These are phyloP conservation scores for Cheiracanthium punctorium DNA, from an alignment of 2,888 invertebrate genomes.

Conservation along the genomic window DNA sequence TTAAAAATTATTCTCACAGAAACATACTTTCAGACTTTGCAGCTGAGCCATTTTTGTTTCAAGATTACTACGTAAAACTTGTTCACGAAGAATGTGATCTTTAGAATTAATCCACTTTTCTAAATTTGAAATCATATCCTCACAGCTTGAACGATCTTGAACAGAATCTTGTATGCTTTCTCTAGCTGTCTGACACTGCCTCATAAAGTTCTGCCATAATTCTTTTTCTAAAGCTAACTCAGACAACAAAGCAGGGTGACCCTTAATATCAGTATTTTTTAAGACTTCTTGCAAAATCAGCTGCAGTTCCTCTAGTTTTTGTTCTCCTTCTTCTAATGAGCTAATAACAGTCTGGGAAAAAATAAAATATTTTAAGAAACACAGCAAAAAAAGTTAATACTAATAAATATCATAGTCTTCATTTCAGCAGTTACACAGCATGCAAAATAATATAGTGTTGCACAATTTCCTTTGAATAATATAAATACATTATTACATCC, in stretches of 20 bases:
- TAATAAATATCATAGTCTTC: neutral
- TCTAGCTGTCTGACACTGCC: conserved; percentile 83
- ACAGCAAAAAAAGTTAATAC: neutral
- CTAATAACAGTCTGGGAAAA: conserved; percentile 51
- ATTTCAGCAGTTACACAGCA: neutral
- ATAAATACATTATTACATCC: too few relatives aligned
- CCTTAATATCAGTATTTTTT: conserved; percentile 85
- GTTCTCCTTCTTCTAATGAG: conserved; percentile 59
- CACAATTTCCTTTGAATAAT: neutral
- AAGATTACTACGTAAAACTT: conserved; percentile 89
- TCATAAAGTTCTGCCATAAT: conserved; percentile 85
- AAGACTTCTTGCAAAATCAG: conserved; percentile 84
- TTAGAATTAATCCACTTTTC: conserved; percentile 90
- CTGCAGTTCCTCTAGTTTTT: conserved; percentile 78
- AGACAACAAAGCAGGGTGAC: conserved; percentile 84
- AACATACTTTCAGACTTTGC: conserved; percentile 83
- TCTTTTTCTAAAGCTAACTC: conserved; percentile 85
- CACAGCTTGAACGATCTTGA: conserved; percentile 88
- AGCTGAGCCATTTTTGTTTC: conserved; percentile 88
- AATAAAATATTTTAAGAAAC: too few relatives aligned
- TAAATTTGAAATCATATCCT: conserved; percentile 85
- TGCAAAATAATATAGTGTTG: neutral
- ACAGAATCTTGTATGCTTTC: conserved; percentile 85
- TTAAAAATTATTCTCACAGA: too few relatives aligned
- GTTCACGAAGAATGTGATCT: conserved; percentile 90